Percentiles rank a stretch among this genome's conserved stretches.
phyloP scores from a whole-genome alignment of 2,888 invertebrate genomes.

The Amblyjoppa fuscipennis region DNA sequence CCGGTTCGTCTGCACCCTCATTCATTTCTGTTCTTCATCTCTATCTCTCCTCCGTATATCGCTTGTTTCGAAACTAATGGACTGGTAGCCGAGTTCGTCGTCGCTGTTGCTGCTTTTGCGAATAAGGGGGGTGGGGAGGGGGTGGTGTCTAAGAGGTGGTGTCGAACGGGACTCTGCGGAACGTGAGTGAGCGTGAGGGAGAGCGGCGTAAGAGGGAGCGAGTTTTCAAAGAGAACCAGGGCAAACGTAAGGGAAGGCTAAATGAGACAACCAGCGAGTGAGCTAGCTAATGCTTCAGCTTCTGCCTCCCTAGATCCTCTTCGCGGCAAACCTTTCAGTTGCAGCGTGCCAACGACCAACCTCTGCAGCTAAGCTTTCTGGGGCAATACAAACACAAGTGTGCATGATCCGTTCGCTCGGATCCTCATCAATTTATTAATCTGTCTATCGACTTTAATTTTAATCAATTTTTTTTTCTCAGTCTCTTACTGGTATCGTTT shows the following conservation, averaged over 20 bases:
- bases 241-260: conserved; percentile 63
- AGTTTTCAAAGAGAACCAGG: conserved; percentile 67
- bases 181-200: conserved; percentile 37
- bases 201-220: conserved; percentile 39
- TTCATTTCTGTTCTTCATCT: conserved; percentile 60
- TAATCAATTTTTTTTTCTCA: neutral
- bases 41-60: conserved; percentile 41
- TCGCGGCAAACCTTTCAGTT: conserved; percentile 60
- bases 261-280: conserved; percentile 64
- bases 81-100: conserved; percentile 68
- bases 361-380: conserved; percentile 47
- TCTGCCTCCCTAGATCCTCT: conserved; percentile 26
- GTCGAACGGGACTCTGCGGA: conserved; percentile 55
- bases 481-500: neutral
- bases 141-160: conserved; percentile 23
- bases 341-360: conserved; percentile 50
- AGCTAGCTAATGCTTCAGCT: conserved; percentile 43
- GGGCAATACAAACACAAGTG: conserved; percentile 33
- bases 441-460: neutral
- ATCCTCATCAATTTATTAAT: conserved; percentile 51
- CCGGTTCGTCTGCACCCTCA: conserved; percentile 30
- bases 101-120: conserved; percentile 46
- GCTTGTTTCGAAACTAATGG: conserved; percentile 69
- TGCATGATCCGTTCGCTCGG: conserved; percentile 17
- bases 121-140: neutral